A percentile compares a stretch with the other conserved stretches of the same genome.
These are phyloP conservation scores for Lepidurus packardi DNA, from an alignment of 1,140 invertebrate species.

Conservation along the genomic window DNA sequence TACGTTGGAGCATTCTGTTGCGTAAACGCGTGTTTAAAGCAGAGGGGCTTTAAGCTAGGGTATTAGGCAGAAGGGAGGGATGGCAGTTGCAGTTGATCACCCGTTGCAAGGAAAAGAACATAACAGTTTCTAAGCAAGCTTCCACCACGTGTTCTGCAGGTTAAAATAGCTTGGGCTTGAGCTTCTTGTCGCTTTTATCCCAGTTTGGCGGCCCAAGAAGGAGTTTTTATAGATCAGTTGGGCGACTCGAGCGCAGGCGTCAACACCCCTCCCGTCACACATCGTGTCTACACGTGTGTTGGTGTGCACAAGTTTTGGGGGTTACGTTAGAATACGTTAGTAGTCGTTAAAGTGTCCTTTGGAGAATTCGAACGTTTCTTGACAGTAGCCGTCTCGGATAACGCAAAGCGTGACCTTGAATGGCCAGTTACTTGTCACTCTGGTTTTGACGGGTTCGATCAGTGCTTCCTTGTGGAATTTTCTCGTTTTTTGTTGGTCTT, in stretches of 20 bases:
- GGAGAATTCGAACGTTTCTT: no score
- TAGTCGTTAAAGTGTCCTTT: no score
- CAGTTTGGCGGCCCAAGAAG: neutral
- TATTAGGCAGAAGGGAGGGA: neutral
- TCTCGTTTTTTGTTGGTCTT: neutral
- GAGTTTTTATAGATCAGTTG: slow-evolving; percentile 15
- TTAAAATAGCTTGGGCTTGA: slow-evolving; percentile 3
- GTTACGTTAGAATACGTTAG: neutral
- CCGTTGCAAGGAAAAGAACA: neutral
- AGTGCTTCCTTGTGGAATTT: neutral
- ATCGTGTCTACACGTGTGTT: slow-evolving; percentile 1
- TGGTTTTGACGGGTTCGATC: neutral
- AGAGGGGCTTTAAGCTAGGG: neutral
- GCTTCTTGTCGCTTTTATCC: slow-evolving; percentile 1
- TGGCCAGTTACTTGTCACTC: no score
- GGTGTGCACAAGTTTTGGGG: neutral
- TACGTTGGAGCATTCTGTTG: no score
- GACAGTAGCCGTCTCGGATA: no score
- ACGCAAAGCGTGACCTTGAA: no score
- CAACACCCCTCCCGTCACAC: neutral
- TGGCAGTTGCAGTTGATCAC: slow-evolving; percentile 3
- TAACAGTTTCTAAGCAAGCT: neutral
- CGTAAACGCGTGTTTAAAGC: neutral
- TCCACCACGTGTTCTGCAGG: slow-evolving; percentile 12
- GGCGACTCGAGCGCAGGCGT: neutral